Conservation (phyloP, 1,140 invertebrate species). For the Theocolax elegans region DNA sequence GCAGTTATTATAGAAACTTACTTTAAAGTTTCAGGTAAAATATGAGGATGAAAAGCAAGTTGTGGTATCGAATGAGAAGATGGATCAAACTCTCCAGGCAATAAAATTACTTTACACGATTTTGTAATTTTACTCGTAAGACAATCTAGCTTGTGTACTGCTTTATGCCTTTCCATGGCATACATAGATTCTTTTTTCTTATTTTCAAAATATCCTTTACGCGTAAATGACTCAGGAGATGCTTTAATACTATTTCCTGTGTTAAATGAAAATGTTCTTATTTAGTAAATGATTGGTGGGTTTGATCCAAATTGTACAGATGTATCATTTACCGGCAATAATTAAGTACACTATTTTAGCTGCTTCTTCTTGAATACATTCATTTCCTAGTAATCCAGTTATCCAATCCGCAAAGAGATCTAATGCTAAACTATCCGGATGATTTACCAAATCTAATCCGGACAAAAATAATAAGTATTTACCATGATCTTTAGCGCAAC, state of each 20-base stretch:
- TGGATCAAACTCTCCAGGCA: conserved; percentile 92
- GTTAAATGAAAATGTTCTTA: background rate
- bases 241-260: conserved; percentile 61
- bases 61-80: conserved; percentile 89
- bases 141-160: conserved; percentile 74
- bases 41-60: conserved; percentile 88
- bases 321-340: conserved; percentile 71
- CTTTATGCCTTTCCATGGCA: conserved; percentile 67
- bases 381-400: conserved; percentile 75
- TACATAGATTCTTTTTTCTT: conserved; percentile 45
- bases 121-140: conserved; percentile 70
- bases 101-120: conserved; percentile 78
- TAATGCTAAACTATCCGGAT: conserved; percentile 68
- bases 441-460: conserved; percentile 80
- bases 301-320: background rate
- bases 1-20: no score
- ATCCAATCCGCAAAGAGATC: conserved; percentile 85
- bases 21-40: conserved; percentile 69
- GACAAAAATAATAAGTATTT: conserved; percentile 80
- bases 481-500: conserved; percentile 61
- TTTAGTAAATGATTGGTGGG: background rate
- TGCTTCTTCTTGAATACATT: conserved; percentile 71
- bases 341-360: conserved; percentile 80
- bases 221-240: conserved; percentile 46
- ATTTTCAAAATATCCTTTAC: conserved; percentile 50